Conservation (phyloP, 2,113 vertebrate species). For the Mandrillus leucophaeus region DNA sequence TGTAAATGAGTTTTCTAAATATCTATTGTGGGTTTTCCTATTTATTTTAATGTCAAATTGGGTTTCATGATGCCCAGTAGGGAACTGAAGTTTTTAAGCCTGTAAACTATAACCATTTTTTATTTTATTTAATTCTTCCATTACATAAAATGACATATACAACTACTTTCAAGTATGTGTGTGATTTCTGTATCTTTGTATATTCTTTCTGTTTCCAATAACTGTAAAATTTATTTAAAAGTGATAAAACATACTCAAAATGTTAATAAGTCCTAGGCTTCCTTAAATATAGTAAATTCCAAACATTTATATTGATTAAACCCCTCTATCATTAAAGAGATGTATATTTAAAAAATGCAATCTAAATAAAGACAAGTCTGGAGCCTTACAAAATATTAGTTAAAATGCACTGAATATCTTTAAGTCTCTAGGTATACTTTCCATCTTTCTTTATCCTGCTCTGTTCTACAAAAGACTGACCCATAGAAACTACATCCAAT, state of each 20-base stretch:
- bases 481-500: not conserved
- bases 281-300: not conserved
- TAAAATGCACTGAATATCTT: not conserved
- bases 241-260: not conserved
- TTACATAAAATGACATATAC: not conserved
- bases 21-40: slow-evolving; percentile 38
- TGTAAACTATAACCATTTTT: not conserved
- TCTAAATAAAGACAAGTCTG: not conserved
- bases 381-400: not conserved
- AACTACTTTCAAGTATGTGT: not conserved
- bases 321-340: not conserved
- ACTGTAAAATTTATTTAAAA: not conserved
- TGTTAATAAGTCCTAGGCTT: not conserved
- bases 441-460: not conserved
- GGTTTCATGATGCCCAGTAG: not conserved
- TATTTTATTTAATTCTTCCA: not conserved
- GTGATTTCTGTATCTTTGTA: not conserved
- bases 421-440: not conserved
- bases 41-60: slow-evolving; percentile 12
- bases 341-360: not conserved
- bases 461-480: not conserved
- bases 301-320: not conserved
- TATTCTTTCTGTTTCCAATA: slow-evolving; percentile 5
- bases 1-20: slow-evolving; percentile 46
- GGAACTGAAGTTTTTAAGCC: slow-evolving; percentile 13